Evolutionary conservation across 2,797 vertebrate genomes (phyloP).

Genomic region (Chaetophractus vellerosus): DNA sequence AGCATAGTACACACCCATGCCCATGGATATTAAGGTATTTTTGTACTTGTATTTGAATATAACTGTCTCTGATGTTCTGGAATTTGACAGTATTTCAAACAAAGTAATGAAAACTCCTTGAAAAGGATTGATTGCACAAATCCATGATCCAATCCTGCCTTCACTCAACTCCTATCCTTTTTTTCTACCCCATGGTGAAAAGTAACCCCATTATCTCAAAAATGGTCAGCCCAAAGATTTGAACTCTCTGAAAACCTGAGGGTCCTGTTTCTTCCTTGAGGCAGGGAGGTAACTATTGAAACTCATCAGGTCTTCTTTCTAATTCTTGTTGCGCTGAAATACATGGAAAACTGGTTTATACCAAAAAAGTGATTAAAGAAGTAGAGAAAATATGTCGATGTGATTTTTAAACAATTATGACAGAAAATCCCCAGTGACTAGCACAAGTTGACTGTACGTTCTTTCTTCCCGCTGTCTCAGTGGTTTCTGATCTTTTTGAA

Average conservation of each 20-base stretch:
- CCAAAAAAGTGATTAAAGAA: slow-evolving; percentile 55
- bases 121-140: neutral
- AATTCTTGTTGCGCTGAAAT: slow-evolving; percentile 25
- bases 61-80: slow-evolving; percentile 46
- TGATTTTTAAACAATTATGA: slow-evolving; percentile 74
- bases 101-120: slow-evolving; percentile 26
- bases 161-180: neutral
- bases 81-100: slow-evolving; percentile 48
- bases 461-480: slow-evolving; percentile 56
- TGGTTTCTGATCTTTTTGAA: slow-evolving; percentile 63
- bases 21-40: neutral
- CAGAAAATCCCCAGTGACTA: slow-evolving; percentile 69
- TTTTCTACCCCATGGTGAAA: slow-evolving; percentile 52
- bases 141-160: slow-evolving; percentile 31
- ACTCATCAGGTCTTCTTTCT: neutral
- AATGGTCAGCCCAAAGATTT: slow-evolving; percentile 69
- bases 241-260: slow-evolving; percentile 60
- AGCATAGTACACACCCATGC: neutral
- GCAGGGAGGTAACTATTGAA: neutral
- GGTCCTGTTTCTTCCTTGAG: neutral
- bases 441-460: slow-evolving; percentile 43
- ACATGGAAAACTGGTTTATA: slow-evolving; percentile 57
- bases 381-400: slow-evolving; percentile 8
- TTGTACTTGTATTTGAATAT: slow-evolving; percentile 2
- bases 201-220: slow-evolving; percentile 68